phyloP scores from a whole-genome alignment of 2,888 invertebrate genomes.

The Heliconius sara region DNA sequence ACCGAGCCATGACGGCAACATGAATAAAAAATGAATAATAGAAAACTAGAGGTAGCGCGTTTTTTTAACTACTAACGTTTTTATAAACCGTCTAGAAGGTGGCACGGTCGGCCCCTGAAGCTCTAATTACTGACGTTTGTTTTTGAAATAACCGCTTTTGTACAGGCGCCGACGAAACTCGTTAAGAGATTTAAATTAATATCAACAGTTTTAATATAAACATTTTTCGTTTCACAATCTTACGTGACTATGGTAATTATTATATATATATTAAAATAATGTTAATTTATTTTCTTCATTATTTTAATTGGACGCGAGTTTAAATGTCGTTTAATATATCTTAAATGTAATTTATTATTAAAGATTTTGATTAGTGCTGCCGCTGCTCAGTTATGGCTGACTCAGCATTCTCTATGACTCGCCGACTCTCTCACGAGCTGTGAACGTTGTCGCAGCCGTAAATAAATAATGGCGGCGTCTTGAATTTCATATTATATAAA shows the following conservation, averaged over 20 bases:
- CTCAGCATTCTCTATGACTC: slow-evolving; percentile 66
- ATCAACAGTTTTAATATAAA: slow-evolving; percentile 18
- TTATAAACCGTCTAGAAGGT: slow-evolving; percentile 54
- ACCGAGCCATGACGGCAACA: background rate
- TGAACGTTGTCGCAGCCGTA: slow-evolving; percentile 31
- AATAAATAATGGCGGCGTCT: slow-evolving; percentile 40
- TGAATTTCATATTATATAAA: background rate
- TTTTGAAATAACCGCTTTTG: slow-evolving; percentile 75
- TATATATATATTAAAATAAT: background rate
- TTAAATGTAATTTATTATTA: background rate
- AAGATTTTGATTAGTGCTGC: slow-evolving; percentile 23
- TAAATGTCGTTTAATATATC: background rate
- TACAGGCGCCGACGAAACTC: slow-evolving; percentile 59
- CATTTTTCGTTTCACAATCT: background rate
- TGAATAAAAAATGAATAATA: slow-evolving; percentile 32
- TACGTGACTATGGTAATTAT: background rate
- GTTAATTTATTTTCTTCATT: background rate
- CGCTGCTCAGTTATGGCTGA: slow-evolving; percentile 56
- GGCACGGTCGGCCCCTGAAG: slow-evolving; percentile 59
- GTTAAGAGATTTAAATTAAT: slow-evolving; percentile 42
- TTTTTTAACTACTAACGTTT: slow-evolving; percentile 73
- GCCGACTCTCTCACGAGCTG: slow-evolving; percentile 70
- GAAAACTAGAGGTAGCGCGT: slow-evolving; percentile 52
- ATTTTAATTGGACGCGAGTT: background rate
- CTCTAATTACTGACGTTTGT: slow-evolving; percentile 80